These are phyloP conservation scores for Oscheius sp. DNA, from an alignment of 2,888 invertebrate genomes.

Conservation along the genomic window DNA sequence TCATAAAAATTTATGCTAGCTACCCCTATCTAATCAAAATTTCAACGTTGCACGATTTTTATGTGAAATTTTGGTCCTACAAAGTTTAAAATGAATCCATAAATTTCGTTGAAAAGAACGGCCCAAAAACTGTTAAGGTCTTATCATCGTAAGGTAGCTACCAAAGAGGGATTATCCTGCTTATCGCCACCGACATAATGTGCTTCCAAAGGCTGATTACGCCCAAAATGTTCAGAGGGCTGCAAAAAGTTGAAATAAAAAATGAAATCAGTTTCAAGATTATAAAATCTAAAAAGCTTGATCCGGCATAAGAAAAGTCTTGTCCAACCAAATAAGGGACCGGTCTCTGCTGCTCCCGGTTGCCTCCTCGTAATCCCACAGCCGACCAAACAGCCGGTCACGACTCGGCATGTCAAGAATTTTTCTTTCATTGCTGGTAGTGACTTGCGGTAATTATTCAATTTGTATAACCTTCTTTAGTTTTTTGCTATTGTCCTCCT, in stretches of 20 bases:
- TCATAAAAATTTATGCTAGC: conserved; percentile 23
- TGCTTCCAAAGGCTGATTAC: conserved; percentile 11
- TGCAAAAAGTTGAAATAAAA: not conserved
- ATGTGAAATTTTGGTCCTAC: too few species aligned
- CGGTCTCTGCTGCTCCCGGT: conserved; percentile 13
- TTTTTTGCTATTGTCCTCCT: conserved; percentile 3
- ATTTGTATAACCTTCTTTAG: too few species aligned
- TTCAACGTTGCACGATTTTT: too few species aligned
- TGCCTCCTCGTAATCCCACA: conserved; percentile 4
- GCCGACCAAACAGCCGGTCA: conserved; percentile 24
- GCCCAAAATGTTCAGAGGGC: not conserved
- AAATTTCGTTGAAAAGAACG: conserved; percentile 9
- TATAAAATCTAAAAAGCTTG: not conserved
- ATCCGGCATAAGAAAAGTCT: conserved; percentile 4
- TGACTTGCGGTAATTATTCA: not conserved
- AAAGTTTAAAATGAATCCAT: too few species aligned
- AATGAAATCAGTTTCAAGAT: not conserved
- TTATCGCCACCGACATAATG: conserved; percentile 28
- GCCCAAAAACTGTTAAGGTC: not conserved
- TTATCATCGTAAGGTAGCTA: conserved; percentile 20
- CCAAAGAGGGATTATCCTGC: conserved; percentile 26
- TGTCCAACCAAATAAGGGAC: conserved; percentile 24
- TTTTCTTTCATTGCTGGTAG: conserved; percentile 4
- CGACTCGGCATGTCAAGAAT: conserved; percentile 26
- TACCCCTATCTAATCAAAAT: conserved; percentile 17